Evolutionary conservation across 1,140 invertebrate species (phyloP).

Genomic region (Calephelis virginiensis): DNA sequence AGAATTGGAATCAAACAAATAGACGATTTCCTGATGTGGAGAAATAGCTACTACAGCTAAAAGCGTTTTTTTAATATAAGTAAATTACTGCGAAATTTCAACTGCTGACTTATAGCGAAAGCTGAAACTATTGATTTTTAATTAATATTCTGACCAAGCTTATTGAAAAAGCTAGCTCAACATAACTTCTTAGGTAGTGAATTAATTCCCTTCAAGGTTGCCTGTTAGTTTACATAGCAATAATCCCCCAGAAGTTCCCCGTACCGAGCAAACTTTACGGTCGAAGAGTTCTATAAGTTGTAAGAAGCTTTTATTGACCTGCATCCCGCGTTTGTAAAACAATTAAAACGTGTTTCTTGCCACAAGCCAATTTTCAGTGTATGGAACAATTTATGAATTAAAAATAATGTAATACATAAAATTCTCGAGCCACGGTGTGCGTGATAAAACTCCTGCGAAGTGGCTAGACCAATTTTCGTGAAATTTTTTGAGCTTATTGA

Average conservation of each 20-base stretch:
- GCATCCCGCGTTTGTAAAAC: conserved; percentile 38
- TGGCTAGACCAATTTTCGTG: no score
- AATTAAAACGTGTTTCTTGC: conserved; percentile 41
- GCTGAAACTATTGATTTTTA: no score
- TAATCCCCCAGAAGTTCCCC: background rate
- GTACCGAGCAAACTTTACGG: conserved; percentile 27
- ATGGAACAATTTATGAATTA: conserved; percentile 20
- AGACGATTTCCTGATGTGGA: no score
- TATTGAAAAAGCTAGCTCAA: background rate
- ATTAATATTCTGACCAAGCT: no score
- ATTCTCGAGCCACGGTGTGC: no score
- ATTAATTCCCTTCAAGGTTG: background rate
- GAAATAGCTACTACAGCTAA: no score
- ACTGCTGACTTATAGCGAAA: no score
- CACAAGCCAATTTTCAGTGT: conserved; percentile 31
- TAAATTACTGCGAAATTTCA: no score
- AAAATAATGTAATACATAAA: conserved; percentile 18
- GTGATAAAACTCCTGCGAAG: no score
- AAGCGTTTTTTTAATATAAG: no score
- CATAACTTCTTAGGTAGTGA: background rate
- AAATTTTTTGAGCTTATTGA: no score
- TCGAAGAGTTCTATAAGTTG: conserved; percentile 33
- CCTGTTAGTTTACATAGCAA: conserved; percentile 12
- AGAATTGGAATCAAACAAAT: no score
- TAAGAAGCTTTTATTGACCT: conserved; percentile 42